A percentile compares a stretch with the other conserved stretches of the same genome.
Evolutionary conservation across 2,113 vertebrate genomes (phyloP).

Genomic region (Tor tambroides): DNA sequence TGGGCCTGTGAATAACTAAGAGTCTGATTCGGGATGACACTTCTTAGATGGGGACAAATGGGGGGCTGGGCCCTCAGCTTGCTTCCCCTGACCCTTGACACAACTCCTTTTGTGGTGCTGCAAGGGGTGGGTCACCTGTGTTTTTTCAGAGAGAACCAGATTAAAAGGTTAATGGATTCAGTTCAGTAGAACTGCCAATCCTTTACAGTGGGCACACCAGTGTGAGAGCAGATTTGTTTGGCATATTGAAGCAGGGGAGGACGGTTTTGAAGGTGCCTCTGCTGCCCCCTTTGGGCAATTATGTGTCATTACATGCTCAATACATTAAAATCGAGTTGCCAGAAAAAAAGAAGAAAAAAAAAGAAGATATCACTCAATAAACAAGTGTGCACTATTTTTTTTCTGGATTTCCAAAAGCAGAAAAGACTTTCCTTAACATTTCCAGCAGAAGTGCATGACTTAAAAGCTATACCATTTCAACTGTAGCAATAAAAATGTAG

Average conservation of each 20-base stretch:
- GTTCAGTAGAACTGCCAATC: conserved; percentile 57
- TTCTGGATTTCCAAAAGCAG: too few species aligned
- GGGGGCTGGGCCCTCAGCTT: conserved; percentile 28
- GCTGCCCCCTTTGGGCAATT: conserved; percentile 72
- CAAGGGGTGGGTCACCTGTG: conserved; percentile 45
- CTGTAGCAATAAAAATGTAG: too few species aligned
- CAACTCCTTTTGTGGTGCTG: conserved; percentile 61
- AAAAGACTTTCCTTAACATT: too few species aligned
- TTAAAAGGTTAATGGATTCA: conserved; percentile 74
- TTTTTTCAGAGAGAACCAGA: conserved; percentile 62
- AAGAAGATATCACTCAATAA: background rate
- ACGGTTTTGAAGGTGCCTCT: conserved; percentile 48
- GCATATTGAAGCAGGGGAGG: conserved; percentile 60
- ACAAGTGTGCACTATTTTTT: background rate
- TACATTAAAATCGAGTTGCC: too few species aligned
- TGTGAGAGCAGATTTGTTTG: conserved; percentile 36
- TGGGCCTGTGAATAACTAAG: conserved; percentile 65
- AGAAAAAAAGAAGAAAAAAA: too few species aligned
- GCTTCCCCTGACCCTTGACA: conserved; percentile 43
- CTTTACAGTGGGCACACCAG: conserved; percentile 65
- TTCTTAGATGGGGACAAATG: conserved; percentile 65
- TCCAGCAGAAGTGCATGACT: too few species aligned
- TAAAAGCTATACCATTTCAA: too few species aligned
- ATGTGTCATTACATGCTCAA: conserved; percentile 50
- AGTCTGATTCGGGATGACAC: conserved; percentile 67